phyloP scores from a whole-genome alignment of 2,888 invertebrate species.

The Labia minor region DNA sequence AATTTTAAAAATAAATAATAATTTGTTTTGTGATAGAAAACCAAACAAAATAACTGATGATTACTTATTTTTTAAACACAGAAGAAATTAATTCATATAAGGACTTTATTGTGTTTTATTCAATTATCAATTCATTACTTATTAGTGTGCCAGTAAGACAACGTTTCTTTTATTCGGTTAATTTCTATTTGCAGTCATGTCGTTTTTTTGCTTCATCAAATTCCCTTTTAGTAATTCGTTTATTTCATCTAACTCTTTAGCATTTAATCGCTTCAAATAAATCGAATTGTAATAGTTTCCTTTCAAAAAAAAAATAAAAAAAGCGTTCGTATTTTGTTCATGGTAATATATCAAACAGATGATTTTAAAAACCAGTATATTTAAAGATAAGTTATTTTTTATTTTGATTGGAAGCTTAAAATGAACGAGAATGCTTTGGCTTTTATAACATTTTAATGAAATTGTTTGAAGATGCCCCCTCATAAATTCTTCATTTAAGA shows the following conservation, averaged over 20 bases:
- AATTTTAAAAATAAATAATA: too few species aligned
- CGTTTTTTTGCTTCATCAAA: neutral
- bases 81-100: too few species aligned
- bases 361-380: neutral
- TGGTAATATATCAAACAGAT: neutral
- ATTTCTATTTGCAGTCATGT: neutral
- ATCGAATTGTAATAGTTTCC: neutral
- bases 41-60: too few species aligned
- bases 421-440: neutral
- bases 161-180: neutral
- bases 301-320: neutral
- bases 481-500: neutral
- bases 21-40: too few species aligned
- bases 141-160: neutral
- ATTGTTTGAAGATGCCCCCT: neutral
- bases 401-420: neutral
- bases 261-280: too few species aligned
- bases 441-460: constrained; percentile 6
- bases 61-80: too few species aligned
- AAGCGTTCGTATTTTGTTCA: too few species aligned
- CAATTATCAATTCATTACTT: neutral
- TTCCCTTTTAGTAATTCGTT: neutral
- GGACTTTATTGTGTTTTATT: too few species aligned
- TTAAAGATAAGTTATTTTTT: neutral
- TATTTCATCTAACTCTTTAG: neutral